Evolutionary conservation across 2,113 vertebrate species (phyloP), one percentile per base, ranked within the genome.

Genomic region (Sitta europaea): DNA sequence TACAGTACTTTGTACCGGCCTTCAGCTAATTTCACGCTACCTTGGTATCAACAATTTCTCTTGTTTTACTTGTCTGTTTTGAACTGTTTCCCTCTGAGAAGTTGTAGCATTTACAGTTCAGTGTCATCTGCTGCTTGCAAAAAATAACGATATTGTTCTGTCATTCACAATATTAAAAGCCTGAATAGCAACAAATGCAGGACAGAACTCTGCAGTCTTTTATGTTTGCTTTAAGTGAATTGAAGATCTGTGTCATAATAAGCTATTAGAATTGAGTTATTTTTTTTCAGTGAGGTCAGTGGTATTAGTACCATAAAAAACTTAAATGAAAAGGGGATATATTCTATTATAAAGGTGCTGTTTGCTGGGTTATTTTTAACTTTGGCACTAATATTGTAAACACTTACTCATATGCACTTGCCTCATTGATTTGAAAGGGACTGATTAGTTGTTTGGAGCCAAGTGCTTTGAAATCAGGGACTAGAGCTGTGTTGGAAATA

Each of bases 321-420:
- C 50, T 36, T 48, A 74, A 63, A 71, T 76, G 2, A 53, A 55
- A 81, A 81, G 68, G 9, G 61, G 40, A 48, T 81, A n/a, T 42
- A 31, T 86, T 84, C 25, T 65, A 16, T 78, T 71, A 54, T 14
- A 51, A 75, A 80, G 27, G 20, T 89, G 23, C 11, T 3, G 10
- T 78, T 91, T 77, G 40, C n/a, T 51, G 76, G 23, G 36, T 90
- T 95, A 78, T 75, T 92, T 97, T 95, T 95, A 82, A 78, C 77
- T 87, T 93, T 75, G 86, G 57, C 40, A 31, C 48, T 61, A 15
- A 38, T 74, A 77, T 61, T 87, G 42, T 75, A 87, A 94, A 76
- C 70, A 75, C 28, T 50, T 53, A 62, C n/a, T 82, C 25, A 16
- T n/a, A 12, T 53, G 18, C 15, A 24, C 51, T 80, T 91, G 73